These are phyloP conservation scores for Cherax destructor DNA, from an alignment of 1,140 invertebrate genomes.

Conservation along the genomic window DNA sequence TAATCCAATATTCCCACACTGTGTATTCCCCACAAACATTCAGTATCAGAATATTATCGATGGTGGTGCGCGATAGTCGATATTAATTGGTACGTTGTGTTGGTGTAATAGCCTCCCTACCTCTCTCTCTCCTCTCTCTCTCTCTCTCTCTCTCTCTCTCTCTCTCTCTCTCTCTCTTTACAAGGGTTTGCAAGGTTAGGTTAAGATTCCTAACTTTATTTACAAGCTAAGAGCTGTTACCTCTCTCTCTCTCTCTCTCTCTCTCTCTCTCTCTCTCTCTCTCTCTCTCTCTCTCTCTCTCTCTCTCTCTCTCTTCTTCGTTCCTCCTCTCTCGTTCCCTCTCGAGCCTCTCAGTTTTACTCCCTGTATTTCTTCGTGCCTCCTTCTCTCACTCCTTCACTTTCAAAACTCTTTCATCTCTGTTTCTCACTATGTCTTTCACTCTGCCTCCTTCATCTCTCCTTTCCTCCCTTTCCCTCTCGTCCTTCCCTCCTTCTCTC, in stretches of 20 bases:
- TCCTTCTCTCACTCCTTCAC: neutral
- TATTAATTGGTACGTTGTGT: too few relatives aligned
- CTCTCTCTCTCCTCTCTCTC: neutral
- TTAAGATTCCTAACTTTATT: too few relatives aligned
- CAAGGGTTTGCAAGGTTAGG: too few relatives aligned
- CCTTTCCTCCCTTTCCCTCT: neutral
- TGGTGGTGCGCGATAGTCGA: too few relatives aligned
- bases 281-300: neutral
- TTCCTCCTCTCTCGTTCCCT: neutral
- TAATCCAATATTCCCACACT: too few relatives aligned
- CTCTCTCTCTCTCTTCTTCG: neutral
- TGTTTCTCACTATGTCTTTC: neutral
- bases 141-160: neutral
- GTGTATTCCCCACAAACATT: too few relatives aligned
- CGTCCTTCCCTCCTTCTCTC: neutral
- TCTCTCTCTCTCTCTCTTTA: neutral
- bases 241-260: too few relatives aligned
- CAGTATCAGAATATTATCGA: too few relatives aligned
- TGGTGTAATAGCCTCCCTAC: neutral
- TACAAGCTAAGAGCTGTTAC: too few relatives aligned
- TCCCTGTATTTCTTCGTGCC: neutral
- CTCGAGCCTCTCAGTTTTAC: neutral
- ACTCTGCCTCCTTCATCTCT: neutral
- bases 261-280: neutral
- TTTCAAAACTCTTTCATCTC: neutral